Evolutionary conservation across 1,140 invertebrate genomes (phyloP), one percentile per base, ranked within the genome.

Genomic region (Drosophila simulans): DNA sequence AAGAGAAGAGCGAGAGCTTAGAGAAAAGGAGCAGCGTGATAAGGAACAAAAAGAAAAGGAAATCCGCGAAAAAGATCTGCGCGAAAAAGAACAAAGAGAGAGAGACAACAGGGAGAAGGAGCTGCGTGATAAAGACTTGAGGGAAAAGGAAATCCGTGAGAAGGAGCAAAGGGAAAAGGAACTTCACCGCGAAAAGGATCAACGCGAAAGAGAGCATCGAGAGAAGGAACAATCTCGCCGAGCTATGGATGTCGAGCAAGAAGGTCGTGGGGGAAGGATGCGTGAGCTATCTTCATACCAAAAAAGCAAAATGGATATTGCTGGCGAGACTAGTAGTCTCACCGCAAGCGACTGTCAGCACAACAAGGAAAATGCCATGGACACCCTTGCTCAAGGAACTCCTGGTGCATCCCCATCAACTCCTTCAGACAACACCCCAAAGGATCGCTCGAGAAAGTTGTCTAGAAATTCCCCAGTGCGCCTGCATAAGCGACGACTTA

Each of bases 401-500:
- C 17, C 35, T 0, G 27, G 42, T 31, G 52, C 31, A 8, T 34
- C 54, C 31, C 45, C 58, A 35, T 4, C 55, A 20, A 75, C 63
- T 17, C n/a, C 63, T 15, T 20, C 63, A 5, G 46, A 72, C 12
- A 48, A 35, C 25, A 8, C 48, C 25, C 49, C 53, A 31, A 91
- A 91, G 22, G 73, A 90, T 20, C 88, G 88, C 5, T 82, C 75
- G 0, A 63, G 88, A 0, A 92, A 92, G 25, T 80, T 88, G 0
- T 91, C 91, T 4, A 63, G 88, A 1, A 95, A 94, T 90, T 93
- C 95, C 46, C 95, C 95, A 0, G 94, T 95, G 15, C 94, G 94
- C 40, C 93, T 95, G 35, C 93, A 94, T 34, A 97, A 97, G 91
- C 93, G 96, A 43, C 94, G 96, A 53, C 94, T 96, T 62, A 96